Evolutionary conservation across 2,113 vertebrate genomes (phyloP), one percentile per base, ranked within the genome.

Genomic region (Hydrochoerus hydrochaeris): DNA sequence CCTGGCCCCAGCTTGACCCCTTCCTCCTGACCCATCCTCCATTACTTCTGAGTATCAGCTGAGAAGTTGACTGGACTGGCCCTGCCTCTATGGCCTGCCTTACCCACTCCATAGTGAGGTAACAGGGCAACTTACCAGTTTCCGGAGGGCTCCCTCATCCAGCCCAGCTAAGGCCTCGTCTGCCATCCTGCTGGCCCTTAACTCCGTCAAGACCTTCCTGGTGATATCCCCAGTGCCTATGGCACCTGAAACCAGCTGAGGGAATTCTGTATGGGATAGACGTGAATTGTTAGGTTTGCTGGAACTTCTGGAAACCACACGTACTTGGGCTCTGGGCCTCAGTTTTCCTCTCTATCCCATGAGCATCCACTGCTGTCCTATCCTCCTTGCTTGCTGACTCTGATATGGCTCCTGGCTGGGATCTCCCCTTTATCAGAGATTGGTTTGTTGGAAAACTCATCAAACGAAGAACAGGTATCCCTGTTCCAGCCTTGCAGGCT

Each of bases 61-160:
- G 85, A 75, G 78, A 86, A 20, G 57, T 57, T 62, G 46, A 82
- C 90, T 65, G n/a, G 28, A 49, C 49, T n/a, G 65, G 28, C 54
- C 46, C 62, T 69, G 86, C 35, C 83, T 94, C 62, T 88, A 49
- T 41, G 60, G 35, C 60, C n/a, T 87, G 81, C 54, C 94, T 73
- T 86, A 65, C 67, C 69, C 54, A 38, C 62, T 46, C 81, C 65
- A 75, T 9, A 35, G 41, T 32, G 49, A n/a, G 60, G 57, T 32
- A 24, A 60, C 4, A 7, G 65, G 5, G 52, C 35, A 60, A 98
- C 98, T 98, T 96, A 99, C 99, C 98, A 99, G 95, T 90, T 98
- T 99, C 85, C 99, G 97, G 54, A 99, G 96, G 44, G 98, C 98
- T 44, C 98, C 98, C 86, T 99, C 99, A 0, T 99, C 99, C 98